phyloP scores from a whole-genome alignment of 92 coral and sea anemone genomes.

The Epizoanthus scotinus region DNA sequence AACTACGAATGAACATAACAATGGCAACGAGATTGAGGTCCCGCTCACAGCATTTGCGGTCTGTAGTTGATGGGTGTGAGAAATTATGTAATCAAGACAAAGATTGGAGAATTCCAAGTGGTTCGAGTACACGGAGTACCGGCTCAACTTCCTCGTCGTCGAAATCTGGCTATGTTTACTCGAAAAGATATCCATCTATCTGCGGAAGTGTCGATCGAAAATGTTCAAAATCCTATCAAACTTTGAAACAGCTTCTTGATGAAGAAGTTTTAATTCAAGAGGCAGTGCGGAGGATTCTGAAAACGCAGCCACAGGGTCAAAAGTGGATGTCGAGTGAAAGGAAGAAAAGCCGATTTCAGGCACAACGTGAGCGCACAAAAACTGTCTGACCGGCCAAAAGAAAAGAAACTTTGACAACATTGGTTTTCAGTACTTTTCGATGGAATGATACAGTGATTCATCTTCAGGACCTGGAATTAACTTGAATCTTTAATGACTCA shows the following conservation, averaged over 20 bases:
- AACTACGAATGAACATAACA: neutral
- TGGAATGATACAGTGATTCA: too few relatives aligned
- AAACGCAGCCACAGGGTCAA: constrained; percentile 52
- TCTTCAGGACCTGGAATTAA: too few relatives aligned
- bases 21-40: constrained; percentile 44
- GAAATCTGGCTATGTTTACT: constrained; percentile 46
- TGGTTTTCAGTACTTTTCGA: too few relatives aligned
- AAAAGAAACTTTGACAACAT: neutral
- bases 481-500: too few relatives aligned
- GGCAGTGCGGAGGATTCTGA: constrained; percentile 70
- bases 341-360: constrained; percentile 46
- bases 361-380: constrained; percentile 33
- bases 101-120: constrained; percentile 40
- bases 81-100: constrained; percentile 38
- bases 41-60: constrained; percentile 19
- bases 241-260: constrained; percentile 62
- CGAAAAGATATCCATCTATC: constrained; percentile 62
- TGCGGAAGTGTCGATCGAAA: constrained; percentile 63
- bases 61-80: constrained; percentile 20
- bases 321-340: constrained; percentile 42
- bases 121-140: constrained; percentile 33
- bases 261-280: constrained; percentile 72
- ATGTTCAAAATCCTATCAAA: constrained; percentile 61
- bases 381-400: constrained; percentile 8
- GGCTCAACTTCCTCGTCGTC: constrained; percentile 34